Percentiles rank a stretch among this genome's conserved stretches.
Conservation (phyloP, 1,140 invertebrate species). For the Grapholita molesta region DNA sequence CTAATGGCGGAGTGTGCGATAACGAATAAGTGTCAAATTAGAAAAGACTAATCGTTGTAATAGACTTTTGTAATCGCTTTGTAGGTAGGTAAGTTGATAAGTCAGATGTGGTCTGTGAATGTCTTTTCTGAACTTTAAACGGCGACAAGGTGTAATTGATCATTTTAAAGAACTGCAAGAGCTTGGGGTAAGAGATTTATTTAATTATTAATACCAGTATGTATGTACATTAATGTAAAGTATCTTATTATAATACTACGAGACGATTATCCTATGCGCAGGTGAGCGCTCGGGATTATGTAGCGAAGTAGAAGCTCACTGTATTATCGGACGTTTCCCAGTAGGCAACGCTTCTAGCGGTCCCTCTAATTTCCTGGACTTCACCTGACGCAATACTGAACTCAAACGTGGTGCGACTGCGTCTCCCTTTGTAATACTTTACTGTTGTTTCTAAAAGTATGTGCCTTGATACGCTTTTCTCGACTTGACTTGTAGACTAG, state of each 20-base stretch:
- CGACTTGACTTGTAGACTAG: constrained; percentile 70
- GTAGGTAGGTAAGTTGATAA: constrained; percentile 22
- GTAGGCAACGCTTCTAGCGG: constrained; percentile 66
- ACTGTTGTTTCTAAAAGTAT: constrained; percentile 76
- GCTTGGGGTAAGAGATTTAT: constrained; percentile 59
- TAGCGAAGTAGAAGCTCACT: constrained; percentile 32
- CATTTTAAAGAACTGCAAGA: constrained; percentile 54
- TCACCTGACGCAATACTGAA: constrained; percentile 43
- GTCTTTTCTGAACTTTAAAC: constrained; percentile 38
- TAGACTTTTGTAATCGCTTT: constrained; percentile 22
- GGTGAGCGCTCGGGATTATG: constrained; percentile 29
- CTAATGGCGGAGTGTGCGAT: constrained; percentile 54
- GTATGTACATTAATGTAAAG: constrained; percentile 27
- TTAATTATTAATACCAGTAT: constrained; percentile 37
- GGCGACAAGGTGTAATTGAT: constrained; percentile 48
- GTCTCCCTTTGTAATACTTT: constrained; percentile 47
- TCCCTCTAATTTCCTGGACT: constrained; percentile 56
- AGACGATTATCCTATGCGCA: constrained; percentile 13
- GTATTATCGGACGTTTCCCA: constrained; percentile 38
- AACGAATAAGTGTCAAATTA: constrained; percentile 28
- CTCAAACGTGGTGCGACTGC: constrained; percentile 42
- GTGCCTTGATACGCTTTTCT: constrained; percentile 76
- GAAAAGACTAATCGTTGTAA: constrained; percentile 22
- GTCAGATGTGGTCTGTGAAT: constrained; percentile 32
- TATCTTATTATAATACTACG: constrained; percentile 19